Conservation (phyloP, 2,888 invertebrate genomes). For the Brenthis ino region DNA sequence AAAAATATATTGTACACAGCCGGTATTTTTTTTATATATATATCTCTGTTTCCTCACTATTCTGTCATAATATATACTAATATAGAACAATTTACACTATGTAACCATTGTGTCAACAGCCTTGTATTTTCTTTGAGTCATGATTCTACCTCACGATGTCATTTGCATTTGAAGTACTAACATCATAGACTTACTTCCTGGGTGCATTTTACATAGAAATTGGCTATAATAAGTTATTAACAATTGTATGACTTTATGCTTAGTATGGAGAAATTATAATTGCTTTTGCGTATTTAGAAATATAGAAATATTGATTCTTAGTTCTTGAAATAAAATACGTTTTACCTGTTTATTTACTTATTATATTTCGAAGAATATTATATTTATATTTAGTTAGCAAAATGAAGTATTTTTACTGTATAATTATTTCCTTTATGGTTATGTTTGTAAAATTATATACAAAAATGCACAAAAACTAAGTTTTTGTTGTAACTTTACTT, state of each 20-base stretch:
- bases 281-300: conserved; percentile 9
- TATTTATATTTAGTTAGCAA: too few species aligned
- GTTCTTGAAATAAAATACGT: too few species aligned
- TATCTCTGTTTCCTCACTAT: neutral
- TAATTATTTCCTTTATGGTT: too few species aligned
- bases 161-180: conserved; percentile 35
- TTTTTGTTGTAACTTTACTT: too few species aligned
- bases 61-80: conserved; percentile 16
- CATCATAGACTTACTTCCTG: conserved; percentile 32
- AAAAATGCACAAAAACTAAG: too few species aligned
- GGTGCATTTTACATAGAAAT: conserved; percentile 36
- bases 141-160: conserved; percentile 28
- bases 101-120: conserved; percentile 16
- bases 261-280: conserved; percentile 1
- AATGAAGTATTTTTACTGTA: too few species aligned
- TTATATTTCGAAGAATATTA: too few species aligned
- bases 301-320: neutral
- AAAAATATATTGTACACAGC: too few species aligned
- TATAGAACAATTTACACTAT: conserved; percentile 17
- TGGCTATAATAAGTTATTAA: conserved; percentile 31
- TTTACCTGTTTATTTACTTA: too few species aligned
- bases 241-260: conserved; percentile 11
- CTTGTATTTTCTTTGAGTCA: conserved; percentile 16
- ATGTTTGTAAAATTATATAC: too few species aligned
- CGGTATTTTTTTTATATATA: too few species aligned